Evolutionary conservation across 2,113 vertebrate genomes (phyloP).

Genomic region (Catagonus wagneri): DNA sequence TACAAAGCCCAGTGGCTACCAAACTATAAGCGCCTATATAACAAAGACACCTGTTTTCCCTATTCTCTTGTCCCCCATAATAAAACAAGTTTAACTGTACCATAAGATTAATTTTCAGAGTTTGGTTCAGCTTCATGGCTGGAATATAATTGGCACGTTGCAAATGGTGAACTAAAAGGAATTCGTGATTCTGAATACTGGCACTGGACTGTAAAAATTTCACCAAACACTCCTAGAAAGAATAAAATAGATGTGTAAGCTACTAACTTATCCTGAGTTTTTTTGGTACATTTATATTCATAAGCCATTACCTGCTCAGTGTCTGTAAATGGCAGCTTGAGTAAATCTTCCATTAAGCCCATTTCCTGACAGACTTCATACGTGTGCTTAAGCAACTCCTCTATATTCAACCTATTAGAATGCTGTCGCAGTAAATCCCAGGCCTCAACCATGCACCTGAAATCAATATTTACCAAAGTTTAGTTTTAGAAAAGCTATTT

Average conservation of each 20-base stretch:
- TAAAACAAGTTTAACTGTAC: conserved; percentile 83
- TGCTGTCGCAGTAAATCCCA: conserved; percentile 93
- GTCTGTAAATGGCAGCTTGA: conserved; percentile 93
- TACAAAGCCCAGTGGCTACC: neutral
- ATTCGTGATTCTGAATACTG: conserved; percentile 92
- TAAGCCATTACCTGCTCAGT: conserved; percentile 91
- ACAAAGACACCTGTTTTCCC: neutral
- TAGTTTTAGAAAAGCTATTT: neutral
- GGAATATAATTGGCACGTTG: conserved; percentile 95
- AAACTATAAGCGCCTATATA: neutral
- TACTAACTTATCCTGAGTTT: neutral
- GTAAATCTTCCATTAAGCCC: conserved; percentile 94
- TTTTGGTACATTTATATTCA: neutral
- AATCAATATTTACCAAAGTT: conserved; percentile 56
- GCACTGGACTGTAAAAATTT: conserved; percentile 91
- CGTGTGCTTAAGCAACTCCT: conserved; percentile 91
- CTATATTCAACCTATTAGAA: conserved; percentile 88
- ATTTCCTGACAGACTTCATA: conserved; percentile 95
- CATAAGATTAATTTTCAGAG: conserved; percentile 89
- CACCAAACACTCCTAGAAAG: conserved; percentile 93
- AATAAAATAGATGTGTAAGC: conserved; percentile 44
- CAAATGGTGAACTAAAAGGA: conserved; percentile 94
- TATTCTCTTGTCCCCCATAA: neutral
- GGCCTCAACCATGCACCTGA: conserved; percentile 94
- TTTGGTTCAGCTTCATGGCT: conserved; percentile 94